Base-by-base conservation (phyloP, 2,113 vertebrate species). In the Girardinichthys multiradiatus region DNA sequence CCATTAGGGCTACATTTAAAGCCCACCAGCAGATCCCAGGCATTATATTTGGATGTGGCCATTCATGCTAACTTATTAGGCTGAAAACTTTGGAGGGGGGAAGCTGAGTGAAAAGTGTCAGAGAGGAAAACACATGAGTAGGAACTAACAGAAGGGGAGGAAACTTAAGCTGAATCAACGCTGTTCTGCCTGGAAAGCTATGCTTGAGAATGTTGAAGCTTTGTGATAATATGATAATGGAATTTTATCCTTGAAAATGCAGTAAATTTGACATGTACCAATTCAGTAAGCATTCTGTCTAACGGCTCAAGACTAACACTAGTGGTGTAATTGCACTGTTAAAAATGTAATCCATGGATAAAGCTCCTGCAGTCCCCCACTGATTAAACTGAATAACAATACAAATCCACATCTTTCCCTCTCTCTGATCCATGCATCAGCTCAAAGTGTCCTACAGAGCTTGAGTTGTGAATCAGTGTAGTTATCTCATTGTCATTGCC, bases 1-100 rank as follows among this genome's bases (percentile, higher is more conserved):
- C 89, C 92, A 92, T 94, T 93, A 93, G 89, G 83, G 72, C 64
- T 67, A 65, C 89, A 88, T 92, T 91, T 90, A 91, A 84, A 87
- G 77, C 87, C 84, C 83, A 29, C 87, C 83, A 79, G 82, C 83
- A 76, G 87, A 83, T 92, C 90, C 72, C 27, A 28, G 74, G 70
- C 74, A 77, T 91, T 94, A 80, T 89, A 81, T 90, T 90, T 78
- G 57, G 82, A 72, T 84, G 85, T 82, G 77, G 83, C 89, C 83
- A 86, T 92, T 92, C 91, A 91, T 27, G 76, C 76, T 75, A 81
- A 77, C 74, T 68, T 79, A 85, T 87, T 82, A 88, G 84, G 71
- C 61, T 81, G 84, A 86, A 87, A 82, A 57, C 54, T 54, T 71
- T 42, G 31, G 74, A 67, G 66, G 13, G 58, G 60, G 63, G 79